Conservation (phyloP, 1,140 invertebrate genomes). For the Calliphora vicina region DNA sequence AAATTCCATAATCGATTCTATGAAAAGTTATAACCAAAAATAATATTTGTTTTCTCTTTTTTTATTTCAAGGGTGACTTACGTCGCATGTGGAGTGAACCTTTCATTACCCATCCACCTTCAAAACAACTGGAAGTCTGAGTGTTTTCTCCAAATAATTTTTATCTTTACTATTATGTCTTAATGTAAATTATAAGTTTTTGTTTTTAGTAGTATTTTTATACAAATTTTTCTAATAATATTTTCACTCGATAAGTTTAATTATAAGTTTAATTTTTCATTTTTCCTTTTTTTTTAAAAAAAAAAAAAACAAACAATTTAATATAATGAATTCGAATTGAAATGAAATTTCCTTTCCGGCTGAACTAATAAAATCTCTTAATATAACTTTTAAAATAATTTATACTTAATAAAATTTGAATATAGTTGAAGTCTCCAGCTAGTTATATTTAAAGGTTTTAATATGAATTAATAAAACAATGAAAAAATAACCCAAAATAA, state of each 20-base stretch:
- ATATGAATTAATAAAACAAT: too few relatives aligned
- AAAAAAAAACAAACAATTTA: background rate
- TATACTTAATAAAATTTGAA: too few relatives aligned
- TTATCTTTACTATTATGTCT: constrained; percentile 28
- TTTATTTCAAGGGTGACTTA: constrained; percentile 81
- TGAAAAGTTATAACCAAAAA: too few relatives aligned
- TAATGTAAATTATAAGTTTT: constrained; percentile 40
- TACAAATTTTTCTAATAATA: constrained; percentile 21
- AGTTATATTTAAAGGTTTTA: too few relatives aligned
- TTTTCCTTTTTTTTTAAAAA: background rate
- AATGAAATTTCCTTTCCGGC: background rate
- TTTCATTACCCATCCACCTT: constrained; percentile 81
- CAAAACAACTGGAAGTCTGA: constrained; percentile 65
- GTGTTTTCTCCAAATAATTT: constrained; percentile 47
- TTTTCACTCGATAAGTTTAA: background rate
- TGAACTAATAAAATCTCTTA: too few relatives aligned
- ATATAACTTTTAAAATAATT: too few relatives aligned
- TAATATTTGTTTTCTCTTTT: too few relatives aligned
- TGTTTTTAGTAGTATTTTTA: constrained; percentile 30
- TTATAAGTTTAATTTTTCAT: background rate
- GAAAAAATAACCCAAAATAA: too few relatives aligned
- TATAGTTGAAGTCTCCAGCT: too few relatives aligned
- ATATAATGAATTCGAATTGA: background rate
- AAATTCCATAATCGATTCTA: too few relatives aligned
- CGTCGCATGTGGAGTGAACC: constrained; percentile 98